Evolutionary conservation across 2,888 invertebrate species (phyloP).

Genomic region (Catocala nupta): DNA sequence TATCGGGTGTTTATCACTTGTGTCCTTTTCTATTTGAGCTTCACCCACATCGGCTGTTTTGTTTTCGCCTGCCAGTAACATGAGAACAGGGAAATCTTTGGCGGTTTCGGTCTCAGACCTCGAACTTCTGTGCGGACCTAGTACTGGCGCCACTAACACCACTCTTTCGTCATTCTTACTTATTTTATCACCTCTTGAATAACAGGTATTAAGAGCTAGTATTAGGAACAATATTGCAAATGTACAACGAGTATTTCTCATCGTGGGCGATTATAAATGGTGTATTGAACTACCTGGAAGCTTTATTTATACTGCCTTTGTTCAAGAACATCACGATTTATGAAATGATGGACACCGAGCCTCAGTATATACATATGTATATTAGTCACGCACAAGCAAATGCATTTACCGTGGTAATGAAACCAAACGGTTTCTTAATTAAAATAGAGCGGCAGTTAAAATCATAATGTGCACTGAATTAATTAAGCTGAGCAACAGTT

Average conservation of each 20-base stretch:
- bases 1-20: constrained; percentile 58
- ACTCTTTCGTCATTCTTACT: constrained; percentile 48
- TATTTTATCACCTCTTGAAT: constrained; percentile 24
- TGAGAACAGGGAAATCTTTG: constrained; percentile 76
- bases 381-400: constrained; percentile 10
- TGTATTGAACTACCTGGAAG: constrained; percentile 58
- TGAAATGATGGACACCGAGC: constrained; percentile 41
- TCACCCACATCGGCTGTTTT: constrained; percentile 30
- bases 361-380: constrained; percentile 2
- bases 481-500: constrained; percentile 1
- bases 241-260: constrained; percentile 50
- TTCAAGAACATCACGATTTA: constrained; percentile 73
- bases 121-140: constrained; percentile 63
- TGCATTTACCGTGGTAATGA: constrained; percentile 2
- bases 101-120: constrained; percentile 68
- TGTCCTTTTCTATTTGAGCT: constrained; percentile 19
- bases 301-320: constrained; percentile 74
- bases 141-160: constrained; percentile 66
- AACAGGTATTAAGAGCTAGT: constrained; percentile 16
- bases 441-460: constrained; percentile 6
- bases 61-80: constrained; percentile 63
- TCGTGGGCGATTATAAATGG: constrained; percentile 65
- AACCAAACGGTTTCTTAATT: constrained; percentile 5
- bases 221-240: constrained; percentile 11
- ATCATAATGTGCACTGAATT: neutral